Evolutionary conservation across 2,888 invertebrate genomes (phyloP), one percentile per base, ranked within the genome.

Genomic region (Drosophila cognata): DNA sequence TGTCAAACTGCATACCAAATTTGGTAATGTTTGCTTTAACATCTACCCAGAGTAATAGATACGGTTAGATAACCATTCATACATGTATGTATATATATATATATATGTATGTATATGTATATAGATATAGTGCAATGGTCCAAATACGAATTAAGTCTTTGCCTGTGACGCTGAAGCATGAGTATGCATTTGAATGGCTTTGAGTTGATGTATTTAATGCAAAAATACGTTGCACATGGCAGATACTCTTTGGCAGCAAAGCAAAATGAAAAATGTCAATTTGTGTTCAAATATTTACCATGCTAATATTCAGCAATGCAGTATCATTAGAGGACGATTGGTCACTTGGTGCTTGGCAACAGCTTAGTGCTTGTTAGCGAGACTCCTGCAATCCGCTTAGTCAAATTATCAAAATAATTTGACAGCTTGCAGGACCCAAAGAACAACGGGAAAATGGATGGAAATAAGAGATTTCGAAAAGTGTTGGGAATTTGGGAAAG

Each of bases 401-500:
- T 38, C 41, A 66, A 76, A 66, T 75, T 66, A 71, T 66, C 46
- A 64, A 51, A 51, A 61, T 57, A 53, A 73, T 71, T 73, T 71
- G 60, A 64, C 63, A 64, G 41, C 41, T 71, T 56, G 25, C 68
- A 33, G 21, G 3, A 4, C 33, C n/a, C 41, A 41, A 69, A 53
- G 18, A 48, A 56, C 33, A 52, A 21, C n/a, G 13, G 21, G 35
- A 11, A 38, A 33, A 38, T 28, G 4, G 16, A n/a, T 13, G 21
- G 11, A 25, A 58, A 35, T n/a, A 59, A 59, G 31, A 58, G 57
- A 76, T 77, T 77, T 64, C n/a, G 6, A 59, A 77, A 77, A 77
- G 77, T 77, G 70, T 77, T 77, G 60, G 58, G 63, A 74, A 77
- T 74, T 60, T 77, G 69, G 46, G 25, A 58, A 70, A 58, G 74